Percentiles rank a stretch among this genome's conserved stretches.
phyloP scores from a whole-genome alignment of 23 tunicate species.

The Halocynthia aurantium region DNA sequence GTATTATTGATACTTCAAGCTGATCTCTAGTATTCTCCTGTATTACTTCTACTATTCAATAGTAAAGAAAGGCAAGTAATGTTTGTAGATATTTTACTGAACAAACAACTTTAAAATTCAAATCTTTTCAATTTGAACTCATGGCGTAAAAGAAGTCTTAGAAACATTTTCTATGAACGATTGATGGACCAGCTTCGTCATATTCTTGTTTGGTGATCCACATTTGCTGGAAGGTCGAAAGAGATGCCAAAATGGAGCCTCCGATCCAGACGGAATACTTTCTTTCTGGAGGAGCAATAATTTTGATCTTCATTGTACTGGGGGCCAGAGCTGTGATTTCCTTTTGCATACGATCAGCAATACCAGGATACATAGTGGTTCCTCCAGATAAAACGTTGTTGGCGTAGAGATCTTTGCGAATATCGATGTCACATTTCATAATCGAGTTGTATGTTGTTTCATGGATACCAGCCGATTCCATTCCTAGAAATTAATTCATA shows the following conservation, averaged over 20 bases:
- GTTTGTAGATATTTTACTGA: too few species aligned
- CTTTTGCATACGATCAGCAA: constrained; percentile 96
- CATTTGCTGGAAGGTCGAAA: constrained; percentile 29
- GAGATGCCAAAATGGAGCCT: constrained; percentile 26
- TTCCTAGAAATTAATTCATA: too few species aligned
- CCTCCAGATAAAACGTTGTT: constrained; percentile 50
- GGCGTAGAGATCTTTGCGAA: constrained; percentile 46
- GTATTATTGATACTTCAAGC: too few species aligned
- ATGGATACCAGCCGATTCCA: constrained; percentile 35
- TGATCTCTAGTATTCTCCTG: too few species aligned
- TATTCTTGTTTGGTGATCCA: constrained; percentile 25
- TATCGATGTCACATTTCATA: constrained; percentile 42
- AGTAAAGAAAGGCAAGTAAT: too few species aligned
- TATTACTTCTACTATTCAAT: too few species aligned
- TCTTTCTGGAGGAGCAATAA: constrained; percentile 65
- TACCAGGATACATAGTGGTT: constrained; percentile 79
- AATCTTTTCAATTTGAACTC: too few species aligned
- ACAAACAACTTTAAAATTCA: too few species aligned
- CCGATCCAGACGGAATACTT: too few species aligned
- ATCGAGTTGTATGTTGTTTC: constrained; percentile 43
- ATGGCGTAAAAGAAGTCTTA: too few species aligned
- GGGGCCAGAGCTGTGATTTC: constrained; percentile 97
- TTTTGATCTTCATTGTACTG: constrained; percentile 94
- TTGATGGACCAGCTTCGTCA: constrained; percentile 23
- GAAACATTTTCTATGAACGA: too few species aligned